phyloP scores from a whole-genome alignment of 2,888 invertebrate species.

The Hemaris fuciformis region DNA sequence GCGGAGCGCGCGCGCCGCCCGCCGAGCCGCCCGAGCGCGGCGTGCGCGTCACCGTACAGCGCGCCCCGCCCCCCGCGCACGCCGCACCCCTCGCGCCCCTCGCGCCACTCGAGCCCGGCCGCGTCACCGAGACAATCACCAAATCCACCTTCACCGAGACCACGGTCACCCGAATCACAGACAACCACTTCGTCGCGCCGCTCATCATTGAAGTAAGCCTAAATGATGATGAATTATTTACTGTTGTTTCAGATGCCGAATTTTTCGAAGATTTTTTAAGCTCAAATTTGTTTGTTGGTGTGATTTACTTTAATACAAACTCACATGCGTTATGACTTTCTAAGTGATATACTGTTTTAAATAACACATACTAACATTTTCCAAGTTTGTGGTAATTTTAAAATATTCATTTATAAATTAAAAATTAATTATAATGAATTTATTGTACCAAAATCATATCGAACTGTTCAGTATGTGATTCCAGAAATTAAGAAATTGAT shows the following conservation, averaged over 20 bases:
- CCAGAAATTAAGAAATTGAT: too few species aligned
- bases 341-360: background rate
- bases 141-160: slow-evolving; percentile 98
- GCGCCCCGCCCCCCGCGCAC: slow-evolving; percentile 77
- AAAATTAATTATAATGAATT: too few species aligned
- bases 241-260: background rate
- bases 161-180: slow-evolving; percentile 95
- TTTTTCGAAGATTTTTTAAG: background rate
- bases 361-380: too few species aligned
- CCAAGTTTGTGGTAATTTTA: too few species aligned
- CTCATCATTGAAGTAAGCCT: slow-evolving; percentile 91
- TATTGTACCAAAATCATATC: too few species aligned
- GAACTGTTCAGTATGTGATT: too few species aligned
- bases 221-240: background rate
- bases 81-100: slow-evolving; percentile 90
- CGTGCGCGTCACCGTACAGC: slow-evolving; percentile 93
- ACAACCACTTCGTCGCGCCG: slow-evolving; percentile 93
- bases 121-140: slow-evolving; percentile 96
- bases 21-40: slow-evolving; percentile 65
- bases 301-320: background rate
- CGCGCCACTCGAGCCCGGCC: slow-evolving; percentile 90
- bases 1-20: slow-evolving; percentile 55
- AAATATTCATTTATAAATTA: too few species aligned
- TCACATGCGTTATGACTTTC: too few species aligned
- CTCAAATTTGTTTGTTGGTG: background rate